Conservation (phyloP, 2,797 vertebrate genomes). For the Falco cherrug region DNA sequence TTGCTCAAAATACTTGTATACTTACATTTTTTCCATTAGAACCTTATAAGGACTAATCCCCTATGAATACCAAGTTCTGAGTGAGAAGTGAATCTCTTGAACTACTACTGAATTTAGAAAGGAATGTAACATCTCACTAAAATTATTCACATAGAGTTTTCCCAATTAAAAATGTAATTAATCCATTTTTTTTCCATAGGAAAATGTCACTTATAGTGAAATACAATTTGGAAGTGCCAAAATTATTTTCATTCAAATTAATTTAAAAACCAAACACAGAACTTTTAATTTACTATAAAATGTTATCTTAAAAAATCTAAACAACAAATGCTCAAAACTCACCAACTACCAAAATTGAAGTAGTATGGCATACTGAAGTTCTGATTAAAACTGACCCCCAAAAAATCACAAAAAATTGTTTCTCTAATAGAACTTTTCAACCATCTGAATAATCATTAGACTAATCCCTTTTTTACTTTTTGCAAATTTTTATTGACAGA, state of each 20-base stretch:
- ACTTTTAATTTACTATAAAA: neutral
- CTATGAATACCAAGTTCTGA: neutral
- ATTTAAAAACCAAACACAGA: neutral
- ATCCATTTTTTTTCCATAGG: neutral
- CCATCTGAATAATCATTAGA: neutral
- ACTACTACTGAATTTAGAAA: neutral
- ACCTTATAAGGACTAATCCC: neutral
- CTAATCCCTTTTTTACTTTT: neutral
- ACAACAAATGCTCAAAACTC: neutral
- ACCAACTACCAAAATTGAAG: neutral
- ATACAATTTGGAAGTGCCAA: neutral
- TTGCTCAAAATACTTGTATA: neutral
- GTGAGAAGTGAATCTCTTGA: neutral
- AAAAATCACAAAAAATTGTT: neutral
- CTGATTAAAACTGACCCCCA: neutral
- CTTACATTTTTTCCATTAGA: neutral
- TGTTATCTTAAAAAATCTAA: neutral
- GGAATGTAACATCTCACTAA: neutral
- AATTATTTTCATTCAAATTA: neutral
- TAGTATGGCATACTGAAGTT: neutral
- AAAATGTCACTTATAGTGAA: neutral
- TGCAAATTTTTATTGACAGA: neutral
- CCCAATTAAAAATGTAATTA: neutral
- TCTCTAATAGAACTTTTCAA: neutral
- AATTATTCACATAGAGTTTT: neutral